Evolutionary conservation across 2,888 invertebrate species (phyloP).

Genomic region (Tenthredo amoena): DNA sequence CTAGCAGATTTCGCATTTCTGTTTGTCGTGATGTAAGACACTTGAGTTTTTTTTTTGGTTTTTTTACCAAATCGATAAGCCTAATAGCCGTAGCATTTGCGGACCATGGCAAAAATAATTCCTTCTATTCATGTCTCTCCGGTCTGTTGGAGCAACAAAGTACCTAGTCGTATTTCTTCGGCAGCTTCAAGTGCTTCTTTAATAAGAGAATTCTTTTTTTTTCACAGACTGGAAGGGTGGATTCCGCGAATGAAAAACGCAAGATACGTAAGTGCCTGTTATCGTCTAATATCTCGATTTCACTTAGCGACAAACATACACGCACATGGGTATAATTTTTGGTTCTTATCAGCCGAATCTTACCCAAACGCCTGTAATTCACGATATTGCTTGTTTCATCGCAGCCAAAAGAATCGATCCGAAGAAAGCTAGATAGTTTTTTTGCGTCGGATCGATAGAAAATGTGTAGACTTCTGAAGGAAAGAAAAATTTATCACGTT

Average conservation of each 20-base stretch:
- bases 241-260: not conserved
- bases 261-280: slow-evolving; percentile 24
- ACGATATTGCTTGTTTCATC: not conserved
- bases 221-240: slow-evolving; percentile 13
- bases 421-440: not conserved
- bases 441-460: not conserved
- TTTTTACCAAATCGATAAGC: not conserved
- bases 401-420: not conserved
- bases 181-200: not conserved
- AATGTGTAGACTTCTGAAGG: not conserved
- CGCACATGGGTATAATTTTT: not conserved
- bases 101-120: not conserved
- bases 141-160: not conserved
- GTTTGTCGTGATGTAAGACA: not conserved
- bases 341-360: not conserved
- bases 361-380: not conserved
- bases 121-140: not conserved
- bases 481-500: not conserved
- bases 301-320: not conserved
- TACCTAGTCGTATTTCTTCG: not conserved
- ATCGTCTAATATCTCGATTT: not conserved
- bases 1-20: not conserved
- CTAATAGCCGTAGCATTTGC: not conserved
- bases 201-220: not conserved
- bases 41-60: not conserved